A percentile compares a stretch with the other conserved stretches of the same genome.
Conservation (phyloP, 2,113 vertebrate genomes). For the Australoheros scitulus region DNA sequence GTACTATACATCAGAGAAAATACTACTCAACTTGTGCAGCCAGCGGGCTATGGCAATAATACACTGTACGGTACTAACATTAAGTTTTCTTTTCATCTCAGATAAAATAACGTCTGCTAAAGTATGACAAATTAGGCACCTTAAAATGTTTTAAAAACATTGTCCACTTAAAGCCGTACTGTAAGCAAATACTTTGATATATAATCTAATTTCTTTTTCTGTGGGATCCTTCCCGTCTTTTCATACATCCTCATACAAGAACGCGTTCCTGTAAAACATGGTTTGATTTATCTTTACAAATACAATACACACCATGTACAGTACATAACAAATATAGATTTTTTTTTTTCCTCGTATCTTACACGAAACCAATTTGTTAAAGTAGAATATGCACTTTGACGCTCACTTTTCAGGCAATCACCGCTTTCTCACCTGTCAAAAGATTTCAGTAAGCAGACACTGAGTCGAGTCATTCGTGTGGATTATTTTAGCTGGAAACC, state of each 20-base stretch:
- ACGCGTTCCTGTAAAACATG: conserved; percentile 72
- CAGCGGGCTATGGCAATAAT: conserved; percentile 77
- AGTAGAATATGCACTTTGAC: conserved; percentile 64
- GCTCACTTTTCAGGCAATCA: conserved; percentile 60
- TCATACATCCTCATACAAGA: conserved; percentile 68
- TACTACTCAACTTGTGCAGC: conserved; percentile 77
- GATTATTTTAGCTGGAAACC: conserved; percentile 38
- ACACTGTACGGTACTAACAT: conserved; percentile 74
- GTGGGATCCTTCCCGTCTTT: conserved; percentile 57
- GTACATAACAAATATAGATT: conserved; percentile 81
- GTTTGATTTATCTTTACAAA: conserved; percentile 78
- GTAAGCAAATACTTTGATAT: conserved; percentile 79
- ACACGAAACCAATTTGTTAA: conserved; percentile 69
- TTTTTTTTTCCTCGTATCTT: conserved; percentile 55
- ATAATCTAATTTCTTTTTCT: conserved; percentile 76
- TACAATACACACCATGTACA: conserved; percentile 81
- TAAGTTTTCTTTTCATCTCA: conserved; percentile 71
- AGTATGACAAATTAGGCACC: conserved; percentile 80
- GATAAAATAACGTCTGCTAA: conserved; percentile 75
- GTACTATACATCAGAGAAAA: conserved; percentile 75
- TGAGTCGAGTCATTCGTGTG: conserved; percentile 44
- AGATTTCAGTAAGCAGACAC: conserved; percentile 44
- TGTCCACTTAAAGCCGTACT: conserved; percentile 78
- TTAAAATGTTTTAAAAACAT: conserved; percentile 78
- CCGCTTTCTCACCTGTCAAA: conserved; percentile 51